Conservation (phyloP, 2,888 invertebrate species). For the Petrolisthes cinctipes region DNA sequence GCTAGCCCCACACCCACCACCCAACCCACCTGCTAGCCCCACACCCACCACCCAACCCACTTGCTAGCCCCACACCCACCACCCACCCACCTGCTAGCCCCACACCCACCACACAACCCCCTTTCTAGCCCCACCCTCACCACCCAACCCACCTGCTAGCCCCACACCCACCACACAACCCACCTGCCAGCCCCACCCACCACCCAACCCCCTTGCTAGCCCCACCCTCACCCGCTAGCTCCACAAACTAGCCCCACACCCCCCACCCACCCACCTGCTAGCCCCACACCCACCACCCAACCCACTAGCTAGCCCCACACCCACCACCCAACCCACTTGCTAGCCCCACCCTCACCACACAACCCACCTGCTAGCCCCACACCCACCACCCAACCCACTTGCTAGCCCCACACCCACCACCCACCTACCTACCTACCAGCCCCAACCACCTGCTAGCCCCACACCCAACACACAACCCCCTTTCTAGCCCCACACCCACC, state of each 20-base stretch:
- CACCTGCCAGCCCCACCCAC: background rate
- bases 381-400: background rate
- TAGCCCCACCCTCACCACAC: background rate
- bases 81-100: background rate
- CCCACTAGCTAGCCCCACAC: background rate
- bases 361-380: background rate
- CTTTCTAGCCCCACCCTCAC: background rate
- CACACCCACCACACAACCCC: background rate
- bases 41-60: background rate
- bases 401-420: background rate
- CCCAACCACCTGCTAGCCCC: background rate
- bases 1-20: background rate
- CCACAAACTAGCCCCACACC: background rate
- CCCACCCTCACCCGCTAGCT: background rate
- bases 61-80: background rate
- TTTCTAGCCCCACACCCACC: background rate
- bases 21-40: background rate
- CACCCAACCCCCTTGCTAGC: background rate
- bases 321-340: background rate
- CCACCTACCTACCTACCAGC: background rate
- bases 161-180: background rate
- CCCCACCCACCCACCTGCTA: background rate
- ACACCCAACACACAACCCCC: background rate
- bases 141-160: background rate
- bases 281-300: background rate